Evolutionary conservation across 2,113 vertebrate genomes (phyloP).

Genomic region (Thalassoma bifasciatum): DNA sequence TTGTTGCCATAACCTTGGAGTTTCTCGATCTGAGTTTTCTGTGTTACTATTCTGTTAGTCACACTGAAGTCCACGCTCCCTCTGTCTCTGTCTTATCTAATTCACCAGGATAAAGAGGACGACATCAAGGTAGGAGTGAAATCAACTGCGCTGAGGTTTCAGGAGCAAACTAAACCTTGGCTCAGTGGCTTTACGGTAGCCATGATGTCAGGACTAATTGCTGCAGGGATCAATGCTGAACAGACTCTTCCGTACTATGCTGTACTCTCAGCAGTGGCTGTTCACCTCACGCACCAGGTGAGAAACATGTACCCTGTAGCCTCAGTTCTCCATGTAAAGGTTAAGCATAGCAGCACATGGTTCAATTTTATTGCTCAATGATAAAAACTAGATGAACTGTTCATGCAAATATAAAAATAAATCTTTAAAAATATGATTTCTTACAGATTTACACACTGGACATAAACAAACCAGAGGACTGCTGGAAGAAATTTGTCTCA

Average conservation of each 20-base stretch:
- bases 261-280: constrained; percentile 78
- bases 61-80: background rate
- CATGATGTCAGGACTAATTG: constrained; percentile 87
- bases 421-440: background rate
- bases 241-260: constrained; percentile 91
- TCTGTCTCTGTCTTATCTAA: background rate
- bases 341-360: background rate
- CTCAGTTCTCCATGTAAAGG: background rate
- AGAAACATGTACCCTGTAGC: background rate
- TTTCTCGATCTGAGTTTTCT: too few species aligned
- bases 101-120: constrained; percentile 90
- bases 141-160: constrained; percentile 91
- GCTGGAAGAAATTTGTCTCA: constrained; percentile 94
- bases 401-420: background rate
- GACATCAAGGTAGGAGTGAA: constrained; percentile 91
- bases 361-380: background rate
- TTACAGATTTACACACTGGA: constrained; percentile 90
- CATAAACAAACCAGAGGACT: constrained; percentile 91
- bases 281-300: constrained; percentile 91
- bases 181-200: constrained; percentile 87
- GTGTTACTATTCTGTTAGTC: background rate
- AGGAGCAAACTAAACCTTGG: constrained; percentile 91
- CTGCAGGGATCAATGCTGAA: constrained; percentile 84
- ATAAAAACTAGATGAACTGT: background rate
- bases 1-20: background rate